Base-by-base conservation (phyloP, 2,888 invertebrate genomes). In the Cepaea hortensis region DNA sequence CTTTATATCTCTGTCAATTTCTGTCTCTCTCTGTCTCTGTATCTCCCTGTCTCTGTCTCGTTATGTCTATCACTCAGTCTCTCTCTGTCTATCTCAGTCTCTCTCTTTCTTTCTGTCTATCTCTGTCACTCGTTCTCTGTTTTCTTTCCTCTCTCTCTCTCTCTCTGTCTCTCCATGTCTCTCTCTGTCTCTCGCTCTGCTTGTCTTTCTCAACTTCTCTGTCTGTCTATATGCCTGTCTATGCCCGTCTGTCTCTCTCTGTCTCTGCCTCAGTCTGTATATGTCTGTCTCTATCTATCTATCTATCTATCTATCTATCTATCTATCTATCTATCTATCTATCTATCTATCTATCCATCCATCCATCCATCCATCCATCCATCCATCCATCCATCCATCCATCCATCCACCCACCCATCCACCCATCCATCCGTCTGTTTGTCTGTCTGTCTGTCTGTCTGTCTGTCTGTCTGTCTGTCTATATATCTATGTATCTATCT, bases 161-260 rank as follows among this genome's bases (percentile, higher is more conserved):
- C 20, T 79, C 50, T 72, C 50, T 72, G 11, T 50, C 55, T 85
- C 80, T 79, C 13, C 70, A 11, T 68, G 68, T 77, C 13, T 79
- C 77, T 79, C 65, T 75, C 76, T 75, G 6, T 84, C 72, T 84
- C 75, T 84, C 84, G 73, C n/a, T 84, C 75, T 84, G 55, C 75
- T 15, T 84, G 55, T 84, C 84, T 84, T 7, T 84, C 75, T 84
- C 75, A 76, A n/a, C 62, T 61, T 84, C 61, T 75, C 61, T 79
- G 35, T 79, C n/a, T 85, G 62, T 79, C 76, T 79, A 35, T 79
- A 18, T 70, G 13, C 50, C 76, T 70, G 18, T 70, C 62, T 79
- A 73, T 76, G 23, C 62, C 84, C 75, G 48, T 75, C 62, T 76
- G 61, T 76, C 84, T 76, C 75, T 75, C 76, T 76, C 75, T 84